A percentile compares a stretch with the other conserved stretches of the same genome.
Conservation (phyloP, 2,113 vertebrate genomes). For the Pomatostomus ruficeps region DNA sequence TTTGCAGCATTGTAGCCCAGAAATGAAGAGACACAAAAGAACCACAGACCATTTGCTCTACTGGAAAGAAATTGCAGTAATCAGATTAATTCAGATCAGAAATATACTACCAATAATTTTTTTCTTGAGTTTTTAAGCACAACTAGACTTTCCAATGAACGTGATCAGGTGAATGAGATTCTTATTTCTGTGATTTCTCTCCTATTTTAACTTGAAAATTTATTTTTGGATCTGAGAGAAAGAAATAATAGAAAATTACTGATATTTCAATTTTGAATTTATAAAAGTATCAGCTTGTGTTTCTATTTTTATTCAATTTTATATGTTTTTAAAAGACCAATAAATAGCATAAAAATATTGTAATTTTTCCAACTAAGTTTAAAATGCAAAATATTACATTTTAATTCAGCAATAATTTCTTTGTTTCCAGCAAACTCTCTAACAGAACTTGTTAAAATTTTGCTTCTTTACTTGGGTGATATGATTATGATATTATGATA, state of each 20-base stretch:
- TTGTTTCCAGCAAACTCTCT: not conserved
- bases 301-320: not conserved
- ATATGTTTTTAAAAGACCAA: not conserved
- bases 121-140: not conserved
- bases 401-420: not conserved
- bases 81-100: not conserved
- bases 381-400: not conserved
- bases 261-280: not conserved
- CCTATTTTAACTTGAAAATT: not conserved
- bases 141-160: not conserved
- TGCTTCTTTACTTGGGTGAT: not conserved
- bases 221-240: not conserved
- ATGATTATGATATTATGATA: no score
- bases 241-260: not conserved
- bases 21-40: not conserved
- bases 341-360: not conserved
- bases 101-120: not conserved
- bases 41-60: not conserved
- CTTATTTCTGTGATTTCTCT: not conserved
- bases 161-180: not conserved
- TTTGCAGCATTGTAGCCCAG: not conserved
- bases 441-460: not conserved
- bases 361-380: not conserved
- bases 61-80: not conserved
- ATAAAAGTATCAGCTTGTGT: rapidly evolving